Conservation (phyloP, 1,140 invertebrate genomes). For the Cyphomyrmex costatus region DNA sequence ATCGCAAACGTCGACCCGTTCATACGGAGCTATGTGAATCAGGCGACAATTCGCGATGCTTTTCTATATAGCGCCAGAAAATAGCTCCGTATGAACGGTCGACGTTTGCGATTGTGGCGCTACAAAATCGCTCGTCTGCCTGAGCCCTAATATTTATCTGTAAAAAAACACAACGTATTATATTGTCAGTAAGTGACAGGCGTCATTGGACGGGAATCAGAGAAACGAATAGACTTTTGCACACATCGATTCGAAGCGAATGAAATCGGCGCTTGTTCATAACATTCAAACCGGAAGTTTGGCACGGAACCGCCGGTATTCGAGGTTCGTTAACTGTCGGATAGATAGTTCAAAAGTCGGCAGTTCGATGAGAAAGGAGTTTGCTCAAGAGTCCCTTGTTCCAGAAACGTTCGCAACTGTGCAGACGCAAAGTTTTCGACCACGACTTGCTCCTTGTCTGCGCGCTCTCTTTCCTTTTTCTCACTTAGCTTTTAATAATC, state of each 20-base stretch:
- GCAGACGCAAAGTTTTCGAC: slow-evolving; percentile 72
- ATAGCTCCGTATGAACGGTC: too few relatives aligned
- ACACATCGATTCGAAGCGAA: not conserved
- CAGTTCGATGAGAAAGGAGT: slow-evolving; percentile 69
- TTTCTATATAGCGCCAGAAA: too few relatives aligned
- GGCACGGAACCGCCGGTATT: slow-evolving; percentile 46
- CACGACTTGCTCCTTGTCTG: slow-evolving; percentile 27
- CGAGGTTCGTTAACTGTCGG: slow-evolving; percentile 67
- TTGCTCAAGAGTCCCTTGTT: slow-evolving; percentile 75
- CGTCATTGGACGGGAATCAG: not conserved
- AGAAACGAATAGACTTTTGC: not conserved
- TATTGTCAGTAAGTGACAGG: not conserved
- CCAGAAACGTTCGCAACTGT: slow-evolving; percentile 69
- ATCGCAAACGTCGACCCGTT: too few relatives aligned
- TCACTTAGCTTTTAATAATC: slow-evolving; percentile 75
- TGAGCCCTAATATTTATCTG: too few relatives aligned
- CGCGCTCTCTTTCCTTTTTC: slow-evolving; percentile 2
- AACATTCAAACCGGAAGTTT: slow-evolving; percentile 64
- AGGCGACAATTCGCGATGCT: too few relatives aligned
- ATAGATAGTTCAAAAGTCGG: slow-evolving; percentile 42
- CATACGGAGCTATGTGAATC: too few relatives aligned
- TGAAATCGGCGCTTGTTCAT: slow-evolving; percentile 18
- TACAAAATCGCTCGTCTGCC: too few relatives aligned
- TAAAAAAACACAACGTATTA: not conserved
- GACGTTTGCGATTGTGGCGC: too few relatives aligned